Percentiles rank a stretch among this genome's conserved stretches.
phyloP scores from a whole-genome alignment of 2,888 invertebrate species.

The Allacma fusca region DNA sequence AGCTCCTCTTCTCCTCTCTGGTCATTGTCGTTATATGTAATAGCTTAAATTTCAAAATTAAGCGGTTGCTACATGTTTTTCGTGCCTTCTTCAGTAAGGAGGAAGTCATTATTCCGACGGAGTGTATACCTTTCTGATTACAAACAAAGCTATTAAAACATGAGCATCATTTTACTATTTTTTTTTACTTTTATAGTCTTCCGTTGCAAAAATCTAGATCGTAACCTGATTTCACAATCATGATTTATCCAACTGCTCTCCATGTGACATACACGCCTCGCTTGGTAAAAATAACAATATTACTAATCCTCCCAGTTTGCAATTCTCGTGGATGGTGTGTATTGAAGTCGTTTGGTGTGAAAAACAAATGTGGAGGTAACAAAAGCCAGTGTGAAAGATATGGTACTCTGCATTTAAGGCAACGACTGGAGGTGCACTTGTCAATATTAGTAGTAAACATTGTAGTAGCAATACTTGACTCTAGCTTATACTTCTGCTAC shows the following conservation, averaged over 20 bases:
- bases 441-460: too few species aligned
- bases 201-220: constrained; percentile 9
- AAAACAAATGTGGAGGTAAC: too few species aligned
- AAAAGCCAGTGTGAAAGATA: too few species aligned
- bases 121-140: neutral
- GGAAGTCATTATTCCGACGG: neutral
- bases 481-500: too few species aligned
- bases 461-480: too few species aligned
- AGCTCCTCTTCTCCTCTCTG: neutral
- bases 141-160: neutral
- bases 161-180: neutral
- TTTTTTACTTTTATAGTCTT: neutral
- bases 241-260: neutral
- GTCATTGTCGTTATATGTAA: neutral
- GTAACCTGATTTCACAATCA: constrained; percentile 25
- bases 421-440: too few species aligned
- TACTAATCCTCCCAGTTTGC: too few species aligned
- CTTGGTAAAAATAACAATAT: too few species aligned
- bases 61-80: neutral
- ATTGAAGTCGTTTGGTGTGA: too few species aligned
- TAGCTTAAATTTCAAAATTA: neutral
- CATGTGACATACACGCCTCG: neutral
- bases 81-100: neutral
- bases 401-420: too few species aligned
- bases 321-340: too few species aligned